A percentile compares a stretch with the other conserved stretches of the same genome.
These are phyloP conservation scores for Petrocephalus sullivani DNA, from an alignment of 2,797 vertebrate species.

Conservation along the genomic window DNA sequence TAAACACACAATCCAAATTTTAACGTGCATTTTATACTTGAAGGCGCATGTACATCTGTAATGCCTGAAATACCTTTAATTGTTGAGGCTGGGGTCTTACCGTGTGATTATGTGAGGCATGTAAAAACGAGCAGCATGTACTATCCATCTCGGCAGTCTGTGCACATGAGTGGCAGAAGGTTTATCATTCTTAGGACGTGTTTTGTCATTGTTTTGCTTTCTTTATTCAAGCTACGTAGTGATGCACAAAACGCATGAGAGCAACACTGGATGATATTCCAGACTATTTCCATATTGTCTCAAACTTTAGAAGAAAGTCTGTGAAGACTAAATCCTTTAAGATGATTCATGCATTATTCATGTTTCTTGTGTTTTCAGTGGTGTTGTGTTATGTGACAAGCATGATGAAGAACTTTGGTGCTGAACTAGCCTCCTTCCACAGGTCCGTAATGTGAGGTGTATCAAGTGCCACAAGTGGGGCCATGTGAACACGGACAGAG, in stretches of 20 bases:
- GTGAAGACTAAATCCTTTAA: not conserved
- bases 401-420: not conserved
- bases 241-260: not conserved
- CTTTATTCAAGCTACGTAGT: not conserved
- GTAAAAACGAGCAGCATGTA: not conserved
- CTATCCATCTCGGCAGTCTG: not conserved
- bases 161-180: not conserved
- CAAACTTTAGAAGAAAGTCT: not conserved
- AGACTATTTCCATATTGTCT: not conserved
- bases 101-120: not conserved
- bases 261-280: not conserved
- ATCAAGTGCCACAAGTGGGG: constrained; percentile 99
- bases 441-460: constrained; percentile 96
- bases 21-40: not conserved
- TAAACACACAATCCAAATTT: not conserved
- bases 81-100: not conserved
- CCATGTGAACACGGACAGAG: constrained; percentile 95
- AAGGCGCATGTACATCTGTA: not conserved
- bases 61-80: not conserved
- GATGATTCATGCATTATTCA: not conserved
- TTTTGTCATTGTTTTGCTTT: not conserved
- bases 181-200: not conserved
- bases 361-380: not conserved
- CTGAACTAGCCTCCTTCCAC: not conserved
- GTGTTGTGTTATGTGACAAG: not conserved